Base-by-base conservation (phyloP, 2,113 vertebrate genomes). In the Sisor rabdophorus region DNA sequence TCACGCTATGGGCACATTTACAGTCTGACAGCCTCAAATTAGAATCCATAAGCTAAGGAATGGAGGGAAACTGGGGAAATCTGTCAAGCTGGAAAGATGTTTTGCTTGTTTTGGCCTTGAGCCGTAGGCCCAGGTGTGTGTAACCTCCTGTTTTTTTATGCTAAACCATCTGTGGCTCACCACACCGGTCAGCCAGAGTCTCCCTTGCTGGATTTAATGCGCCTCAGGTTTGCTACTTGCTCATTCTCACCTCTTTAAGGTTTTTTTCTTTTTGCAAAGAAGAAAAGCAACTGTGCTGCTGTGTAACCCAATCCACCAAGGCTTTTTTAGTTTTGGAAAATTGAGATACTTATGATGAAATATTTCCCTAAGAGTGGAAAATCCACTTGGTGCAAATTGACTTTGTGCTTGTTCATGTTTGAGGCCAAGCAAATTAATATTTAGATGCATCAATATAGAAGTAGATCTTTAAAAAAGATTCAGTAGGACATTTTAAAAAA, bases 51-150 rank as follows among this genome's bases (percentile, higher is more conserved):
- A 63, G 64, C 40, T 8, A 58, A 32, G 36, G 48, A 50, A 36
- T 1, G 17, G 71, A 60, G 54, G 54, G 32, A 60, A 59, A 70
- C 32, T 5, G 15, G 24, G 56, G 73, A 84, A 85, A 48, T 60
- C 69, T 73, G 76, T 81, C 83, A 61, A 91, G 87, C 88, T 90
- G 92, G 92, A 95, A 93, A 92, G 89, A 92, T 88, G 89, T 91
- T 64, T 92, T 94, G 93, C 90, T 95, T 94, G 91, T 91, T 89
- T 94, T 96, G 94, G 93, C 92, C 75, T 50, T 10, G 20, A 16
- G 81, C 60, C 72, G 77, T 88, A 86, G 88, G 93, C 93, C 91
- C 92, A 92, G 91, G 91, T 94, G 93, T 89, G 86, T 90, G 89
- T 80, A 77, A 87, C 87, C 92, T 93, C 64, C 89, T 89, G 81